A percentile compares a stretch with the other conserved stretches of the same genome.
phyloP scores from a whole-genome alignment of 1,140 invertebrate species.

The Sitophilus oryzae region DNA sequence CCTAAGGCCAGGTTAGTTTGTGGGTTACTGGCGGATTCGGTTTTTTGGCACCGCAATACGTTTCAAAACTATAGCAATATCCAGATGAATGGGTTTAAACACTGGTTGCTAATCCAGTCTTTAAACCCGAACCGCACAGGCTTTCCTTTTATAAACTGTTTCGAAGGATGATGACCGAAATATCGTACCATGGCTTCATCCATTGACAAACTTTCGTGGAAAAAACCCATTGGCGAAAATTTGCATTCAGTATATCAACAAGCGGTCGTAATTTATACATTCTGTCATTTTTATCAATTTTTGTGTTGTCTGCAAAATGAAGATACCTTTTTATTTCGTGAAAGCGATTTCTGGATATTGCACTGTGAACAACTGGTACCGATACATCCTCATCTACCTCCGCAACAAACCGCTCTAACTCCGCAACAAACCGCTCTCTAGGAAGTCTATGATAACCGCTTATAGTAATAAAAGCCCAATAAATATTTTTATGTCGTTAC shows the following conservation, averaged over 20 bases:
- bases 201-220: conserved; percentile 36
- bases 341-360: too few species aligned
- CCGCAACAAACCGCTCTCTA: too few species aligned
- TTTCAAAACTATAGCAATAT: conserved; percentile 22
- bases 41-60: conserved; percentile 25
- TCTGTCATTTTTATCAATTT: conserved; percentile 11
- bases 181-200: conserved; percentile 44
- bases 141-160: conserved; percentile 43
- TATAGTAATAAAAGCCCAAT: too few species aligned
- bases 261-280: too few species aligned
- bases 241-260: conserved; percentile 20
- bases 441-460: too few species aligned
- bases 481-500: too few species aligned
- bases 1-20: conserved; percentile 10
- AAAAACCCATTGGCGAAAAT: conserved; percentile 25
- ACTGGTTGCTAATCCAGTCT: conserved; percentile 37
- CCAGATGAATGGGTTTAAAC: conserved; percentile 18
- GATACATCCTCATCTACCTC: too few species aligned
- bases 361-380: too few species aligned
- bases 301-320: conserved; percentile 13
- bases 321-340: too few species aligned
- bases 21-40: conserved; percentile 6
- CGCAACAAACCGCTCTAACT: too few species aligned
- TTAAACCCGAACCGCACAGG: conserved; percentile 42
- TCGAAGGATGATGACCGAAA: conserved; percentile 40